A percentile compares a stretch with the other conserved stretches of the same genome.
Conservation (phyloP, 2,888 invertebrate genomes). For the Pachymerium ferrugineum region DNA sequence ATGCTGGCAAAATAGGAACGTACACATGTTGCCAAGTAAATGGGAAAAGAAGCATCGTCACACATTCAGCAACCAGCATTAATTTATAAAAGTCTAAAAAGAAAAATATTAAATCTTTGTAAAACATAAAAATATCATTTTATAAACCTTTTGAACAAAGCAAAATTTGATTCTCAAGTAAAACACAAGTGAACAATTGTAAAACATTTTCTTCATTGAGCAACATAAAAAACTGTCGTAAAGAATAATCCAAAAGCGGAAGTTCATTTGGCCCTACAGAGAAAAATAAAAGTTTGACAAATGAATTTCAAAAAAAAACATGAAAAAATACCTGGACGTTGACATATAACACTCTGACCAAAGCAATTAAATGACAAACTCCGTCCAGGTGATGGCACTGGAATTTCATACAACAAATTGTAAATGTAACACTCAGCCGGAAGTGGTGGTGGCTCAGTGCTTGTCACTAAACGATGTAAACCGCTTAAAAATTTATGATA, state of each 20-base stretch:
- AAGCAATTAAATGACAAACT: conserved; percentile 63
- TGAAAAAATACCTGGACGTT: conserved; percentile 40
- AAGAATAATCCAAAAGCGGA: conserved; percentile 87
- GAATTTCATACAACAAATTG: conserved; percentile 89
- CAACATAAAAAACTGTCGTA: conserved; percentile 79
- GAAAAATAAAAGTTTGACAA: not conserved
- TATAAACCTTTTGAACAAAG: conserved; percentile 80
- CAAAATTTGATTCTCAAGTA: conserved; percentile 94
- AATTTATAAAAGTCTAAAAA: conserved; percentile 81
- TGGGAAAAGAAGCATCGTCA: conserved; percentile 83
- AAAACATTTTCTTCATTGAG: conserved; percentile 88
- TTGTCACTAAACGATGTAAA: conserved; percentile 65
- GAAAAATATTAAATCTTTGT: not conserved
- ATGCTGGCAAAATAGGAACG: conserved; percentile 94
- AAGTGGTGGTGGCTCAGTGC: conserved; percentile 43
- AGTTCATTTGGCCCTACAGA: conserved; percentile 64
- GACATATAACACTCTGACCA: conserved; percentile 43
- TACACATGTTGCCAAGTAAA: conserved; percentile 99
- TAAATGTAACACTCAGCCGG: conserved; percentile 89
- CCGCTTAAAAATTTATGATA: conserved; percentile 79
- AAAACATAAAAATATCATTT: not conserved
- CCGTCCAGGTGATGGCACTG: conserved; percentile 80
- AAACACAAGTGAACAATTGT: conserved; percentile 86
- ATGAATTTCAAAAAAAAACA: not conserved
- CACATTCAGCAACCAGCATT: conserved; percentile 93